Base-by-base conservation (phyloP, 2,888 invertebrate species). In the Cantharis rufa region DNA sequence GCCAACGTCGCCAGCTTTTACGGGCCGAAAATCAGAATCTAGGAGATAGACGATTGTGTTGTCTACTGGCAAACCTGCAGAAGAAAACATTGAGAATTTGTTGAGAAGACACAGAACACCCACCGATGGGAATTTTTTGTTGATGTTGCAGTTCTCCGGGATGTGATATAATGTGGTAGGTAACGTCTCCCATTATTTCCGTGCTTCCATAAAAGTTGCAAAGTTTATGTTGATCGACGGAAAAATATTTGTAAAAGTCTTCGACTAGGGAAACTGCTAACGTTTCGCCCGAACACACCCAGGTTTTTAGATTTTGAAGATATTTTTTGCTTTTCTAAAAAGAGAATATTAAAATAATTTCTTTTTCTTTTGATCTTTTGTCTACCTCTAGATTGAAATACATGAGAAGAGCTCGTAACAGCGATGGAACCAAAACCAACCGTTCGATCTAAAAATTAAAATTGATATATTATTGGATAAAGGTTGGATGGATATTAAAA, bases 151-250 rank as follows among this genome's bases (percentile, higher is more conserved):
- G 83, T 80, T 94, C 93, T 4, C 89, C 90, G 13, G 88, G 85
- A 70, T 89, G 91, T 76, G 91, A 91, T 82, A 96, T 89, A 0
- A 93, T 90, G 82, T 94, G 93, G 84, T 92, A 96, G 0, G 96
- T 96, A 2, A 97, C 96, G 85, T 96, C 97, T 0, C 96, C 97
- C 94, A 96, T 96, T 0, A 96, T 93, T 87, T 97, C 97, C 0
- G 97, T 96, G 81, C 96, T 96, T 0, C 97, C 97, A 84, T 96
- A 97, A 85, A 96, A 96, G 86, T 97, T 97, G 72, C 95, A 95
- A 62, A 97, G 88, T 15, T 90, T 89, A 79, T 93, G 93, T 0
- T 89, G 88, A 10, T 91, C 90, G 74, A 90, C 90, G n/a, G 91
- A 89, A 80, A 96, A 95, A 80, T 93, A 91, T 48, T 91, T 89